These are phyloP conservation scores for Neosalanx taihuensis DNA, from an alignment of 2,797 vertebrate genomes.

Conservation along the genomic window DNA sequence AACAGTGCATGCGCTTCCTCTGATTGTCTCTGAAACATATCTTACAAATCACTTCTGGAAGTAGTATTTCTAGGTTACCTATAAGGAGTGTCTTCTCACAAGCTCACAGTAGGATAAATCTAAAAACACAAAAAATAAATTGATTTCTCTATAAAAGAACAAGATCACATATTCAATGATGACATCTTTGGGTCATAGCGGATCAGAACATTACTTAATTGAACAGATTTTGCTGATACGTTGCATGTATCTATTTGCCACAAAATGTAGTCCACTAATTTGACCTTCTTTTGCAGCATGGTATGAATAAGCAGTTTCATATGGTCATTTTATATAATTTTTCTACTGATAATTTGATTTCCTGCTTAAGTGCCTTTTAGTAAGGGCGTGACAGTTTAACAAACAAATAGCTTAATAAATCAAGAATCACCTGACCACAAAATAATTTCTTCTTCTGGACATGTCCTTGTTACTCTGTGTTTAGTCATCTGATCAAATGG, in stretches of 20 bases:
- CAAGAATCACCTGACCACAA: constrained; percentile 6
- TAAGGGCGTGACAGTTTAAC: constrained; percentile 13
- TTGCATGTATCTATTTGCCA: not conserved
- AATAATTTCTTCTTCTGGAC: not conserved
- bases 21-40: not conserved
- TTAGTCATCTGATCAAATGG: not conserved
- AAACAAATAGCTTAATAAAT: constrained; percentile 6
- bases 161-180: not conserved
- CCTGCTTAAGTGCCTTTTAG: constrained; percentile 17
- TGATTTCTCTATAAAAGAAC: not conserved
- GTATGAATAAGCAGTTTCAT: constrained; percentile 12
- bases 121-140: not conserved
- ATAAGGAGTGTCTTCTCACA: not conserved
- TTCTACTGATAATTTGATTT: constrained; percentile 12
- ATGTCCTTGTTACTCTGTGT: not conserved
- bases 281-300: not conserved
- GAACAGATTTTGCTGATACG: not conserved
- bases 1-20: not conserved
- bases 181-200: not conserved
- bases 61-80: not conserved
- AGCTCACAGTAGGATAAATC: not conserved
- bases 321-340: constrained; percentile 17
- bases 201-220: not conserved
- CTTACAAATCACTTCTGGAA: not conserved
- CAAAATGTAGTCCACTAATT: not conserved